Base-by-base conservation (phyloP, 2,113 vertebrate species). In the Scolopax mira region DNA sequence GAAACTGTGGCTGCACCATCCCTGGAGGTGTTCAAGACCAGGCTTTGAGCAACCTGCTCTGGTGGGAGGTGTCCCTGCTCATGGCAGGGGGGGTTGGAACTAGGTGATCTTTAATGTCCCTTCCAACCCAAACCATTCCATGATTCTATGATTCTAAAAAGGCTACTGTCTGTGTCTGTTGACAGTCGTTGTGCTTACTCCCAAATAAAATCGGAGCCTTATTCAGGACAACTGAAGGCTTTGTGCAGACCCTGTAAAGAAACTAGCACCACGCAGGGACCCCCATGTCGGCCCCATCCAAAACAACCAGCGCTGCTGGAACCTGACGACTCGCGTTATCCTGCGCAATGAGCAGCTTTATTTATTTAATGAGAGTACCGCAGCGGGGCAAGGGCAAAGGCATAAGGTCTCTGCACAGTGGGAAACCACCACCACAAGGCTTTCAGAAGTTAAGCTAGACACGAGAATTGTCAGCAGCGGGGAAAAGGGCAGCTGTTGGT, bases 401-500 rank as follows among this genome's bases (percentile, higher is more conserved):
- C 41, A 0, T 1, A 18, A 70, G 67, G 79, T 93, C 69, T 83
- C 85, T 66, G 82, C 88, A 37, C 88, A 48, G 73, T 28, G 73
- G 91, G 93, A 78, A 97, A 89, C 78, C 89, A 92, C 77, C 75
- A 37, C 71, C 42, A 8, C 1, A 9, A 92, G 65, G 39, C 78
- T 81, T 51, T 42, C 84, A 82, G 52, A 48, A 87, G 86, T 64
- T 55, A 37, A 81, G 54, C 57, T 15, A 84, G 80, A 91, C 66
- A 79, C 60, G 78, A 91, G 73, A 73, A 71, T 37, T 74, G 90
- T 93, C 89, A 95, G 91, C 87, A 84, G 52, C 5, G 2, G 49
- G 69, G 78, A 85, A 88, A 72, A 96, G 81, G 84, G 80, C 86
- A 91, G 91, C 86, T 94, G 94, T 42, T 55, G 70, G 35, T 54